Evolutionary conservation across 2,888 invertebrate species (phyloP).

Genomic region (Xestia rhomboidea): DNA sequence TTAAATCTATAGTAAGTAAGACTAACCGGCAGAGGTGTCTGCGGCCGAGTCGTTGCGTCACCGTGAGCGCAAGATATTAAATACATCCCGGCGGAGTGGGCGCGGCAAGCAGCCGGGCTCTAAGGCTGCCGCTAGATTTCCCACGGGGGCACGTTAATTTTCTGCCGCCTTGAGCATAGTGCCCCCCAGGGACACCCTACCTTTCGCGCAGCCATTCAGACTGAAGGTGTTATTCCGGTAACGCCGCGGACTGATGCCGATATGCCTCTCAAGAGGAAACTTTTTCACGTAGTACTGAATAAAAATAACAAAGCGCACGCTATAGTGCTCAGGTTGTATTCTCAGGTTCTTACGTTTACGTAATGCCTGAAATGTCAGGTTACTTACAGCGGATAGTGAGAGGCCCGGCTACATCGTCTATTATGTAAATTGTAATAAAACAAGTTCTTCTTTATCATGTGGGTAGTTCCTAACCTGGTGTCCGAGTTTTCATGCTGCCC

Average conservation of each 20-base stretch:
- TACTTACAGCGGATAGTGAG: constrained; percentile 2
- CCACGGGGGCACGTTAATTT: constrained; percentile 93
- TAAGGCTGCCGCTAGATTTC: constrained; percentile 92
- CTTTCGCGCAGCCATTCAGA: constrained; percentile 89
- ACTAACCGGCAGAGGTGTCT: constrained; percentile 2
- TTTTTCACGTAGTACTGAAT: constrained; percentile 81
- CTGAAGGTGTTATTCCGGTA: constrained; percentile 90
- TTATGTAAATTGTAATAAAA: constrained; percentile 45
- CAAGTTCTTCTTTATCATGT: not conserved
- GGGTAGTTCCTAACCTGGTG: too few species aligned
- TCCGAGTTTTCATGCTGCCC: not conserved
- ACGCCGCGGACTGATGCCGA: constrained; percentile 87
- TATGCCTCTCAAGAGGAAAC: constrained; percentile 85
- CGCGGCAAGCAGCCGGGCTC: constrained; percentile 80
- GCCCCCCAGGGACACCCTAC: constrained; percentile 91
- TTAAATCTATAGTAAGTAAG: constrained; percentile 7
- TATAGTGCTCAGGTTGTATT: constrained; percentile 63
- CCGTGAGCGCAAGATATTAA: constrained; percentile 84
- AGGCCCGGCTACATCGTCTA: constrained; percentile 10
- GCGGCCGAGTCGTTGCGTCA: constrained; percentile 63
- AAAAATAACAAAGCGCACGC: constrained; percentile 77
- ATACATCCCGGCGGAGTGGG: constrained; percentile 86
- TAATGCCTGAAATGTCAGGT: constrained; percentile 47
- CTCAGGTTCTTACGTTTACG: constrained; percentile 48
- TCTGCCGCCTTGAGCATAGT: constrained; percentile 94